These are phyloP conservation scores for Pollenia amentaria DNA, from an alignment of 2,888 invertebrate species.

Conservation along the genomic window DNA sequence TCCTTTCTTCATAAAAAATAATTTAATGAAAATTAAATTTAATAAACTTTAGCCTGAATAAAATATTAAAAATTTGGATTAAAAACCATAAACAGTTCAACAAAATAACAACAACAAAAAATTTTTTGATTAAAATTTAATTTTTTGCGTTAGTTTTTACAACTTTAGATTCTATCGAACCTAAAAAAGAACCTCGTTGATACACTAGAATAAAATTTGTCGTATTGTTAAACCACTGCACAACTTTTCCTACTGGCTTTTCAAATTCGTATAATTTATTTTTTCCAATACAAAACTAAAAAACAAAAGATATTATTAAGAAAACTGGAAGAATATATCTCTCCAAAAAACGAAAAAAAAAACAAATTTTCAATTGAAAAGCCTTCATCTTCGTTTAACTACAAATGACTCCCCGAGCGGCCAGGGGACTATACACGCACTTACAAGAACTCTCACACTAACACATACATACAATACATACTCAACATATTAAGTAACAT, in stretches of 20 bases:
- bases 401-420: slow-evolving; percentile 83
- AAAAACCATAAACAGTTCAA: too few relatives aligned
- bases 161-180: too few relatives aligned
- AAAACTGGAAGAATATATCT: slow-evolving; percentile 65
- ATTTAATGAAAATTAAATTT: too few relatives aligned
- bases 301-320: slow-evolving; percentile 69
- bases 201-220: too few relatives aligned
- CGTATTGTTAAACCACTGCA: too few relatives aligned
- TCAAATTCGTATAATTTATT: background rate
- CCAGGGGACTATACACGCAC: slow-evolving; percentile 58
- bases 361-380: slow-evolving; percentile 78
- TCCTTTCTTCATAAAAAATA: too few relatives aligned
- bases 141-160: too few relatives aligned
- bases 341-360: slow-evolving; percentile 7
- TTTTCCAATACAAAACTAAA: slow-evolving; percentile 12
- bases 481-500: slow-evolving; percentile 43
- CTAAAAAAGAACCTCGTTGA: too few relatives aligned
- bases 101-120: too few relatives aligned
- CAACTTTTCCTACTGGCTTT: background rate
- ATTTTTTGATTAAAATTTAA: too few relatives aligned
- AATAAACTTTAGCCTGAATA: too few relatives aligned
- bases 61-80: too few relatives aligned
- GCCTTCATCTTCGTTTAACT: slow-evolving; percentile 80
- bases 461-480: slow-evolving; percentile 35
- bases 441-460: slow-evolving; percentile 26